phyloP scores from a whole-genome alignment of 1,140 invertebrate genomes.

The Luehdorfia chinensis region DNA sequence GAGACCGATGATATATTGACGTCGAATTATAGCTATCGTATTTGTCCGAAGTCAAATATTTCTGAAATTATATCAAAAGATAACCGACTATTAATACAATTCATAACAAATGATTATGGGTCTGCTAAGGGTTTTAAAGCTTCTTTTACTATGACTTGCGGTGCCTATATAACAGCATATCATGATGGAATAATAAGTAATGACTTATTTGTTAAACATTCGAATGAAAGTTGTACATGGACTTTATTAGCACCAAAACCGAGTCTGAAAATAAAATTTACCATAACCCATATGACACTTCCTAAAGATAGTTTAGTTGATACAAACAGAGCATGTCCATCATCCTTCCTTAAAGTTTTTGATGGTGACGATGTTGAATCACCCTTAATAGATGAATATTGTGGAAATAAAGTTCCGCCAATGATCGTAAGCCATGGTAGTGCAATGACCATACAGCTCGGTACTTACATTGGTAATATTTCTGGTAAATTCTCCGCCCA shows the following conservation, averaged over 20 bases:
- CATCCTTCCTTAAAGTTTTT: constrained; percentile 75
- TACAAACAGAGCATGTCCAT: constrained; percentile 47
- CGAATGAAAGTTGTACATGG: constrained; percentile 62
- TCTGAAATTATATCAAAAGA: constrained; percentile 77
- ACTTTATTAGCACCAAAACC: constrained; percentile 56
- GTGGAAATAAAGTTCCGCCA: constrained; percentile 77
- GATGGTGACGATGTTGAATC: constrained; percentile 82
- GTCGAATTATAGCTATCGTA: constrained; percentile 44
- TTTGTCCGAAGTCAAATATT: constrained; percentile 63
- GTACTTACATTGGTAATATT: constrained; percentile 38
- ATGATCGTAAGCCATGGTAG: constrained; percentile 82
- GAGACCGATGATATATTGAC: constrained; percentile 75
- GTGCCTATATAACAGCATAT: constrained; percentile 80
- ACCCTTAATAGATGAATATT: constrained; percentile 78
- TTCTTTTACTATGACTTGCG: constrained; percentile 78
- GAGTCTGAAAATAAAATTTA: constrained; percentile 84
- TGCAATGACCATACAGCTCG: constrained; percentile 79
- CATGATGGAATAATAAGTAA: constrained; percentile 76
- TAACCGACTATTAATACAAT: constrained; percentile 81
- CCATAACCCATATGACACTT: constrained; percentile 79
- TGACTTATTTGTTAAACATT: constrained; percentile 35
- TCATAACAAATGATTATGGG: constrained; percentile 78
- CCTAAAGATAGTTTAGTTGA: constrained; percentile 28
- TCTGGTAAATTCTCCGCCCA: constrained; percentile 77
- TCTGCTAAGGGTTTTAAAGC: constrained; percentile 87